Conservation (phyloP, 2,797 vertebrate species). For the Hemibagrus guttatus region DNA sequence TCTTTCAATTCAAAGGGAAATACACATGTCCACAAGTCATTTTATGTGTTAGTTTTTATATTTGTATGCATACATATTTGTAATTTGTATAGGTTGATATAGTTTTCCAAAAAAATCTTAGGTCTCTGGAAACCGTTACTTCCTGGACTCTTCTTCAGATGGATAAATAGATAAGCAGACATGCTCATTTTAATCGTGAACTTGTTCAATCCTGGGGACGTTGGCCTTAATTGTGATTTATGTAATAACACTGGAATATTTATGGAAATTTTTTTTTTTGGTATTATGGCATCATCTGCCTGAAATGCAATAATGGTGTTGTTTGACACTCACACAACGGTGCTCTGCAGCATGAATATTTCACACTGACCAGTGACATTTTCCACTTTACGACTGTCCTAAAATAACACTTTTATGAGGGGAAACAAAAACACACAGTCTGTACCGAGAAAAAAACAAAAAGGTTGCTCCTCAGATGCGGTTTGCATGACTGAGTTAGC, state of each 20-base stretch:
- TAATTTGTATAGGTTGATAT: neutral
- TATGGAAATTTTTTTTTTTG: neutral
- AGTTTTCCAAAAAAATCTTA: neutral
- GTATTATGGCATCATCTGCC: neutral
- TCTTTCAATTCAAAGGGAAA: neutral
- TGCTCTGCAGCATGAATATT: constrained; percentile 12
- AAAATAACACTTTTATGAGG: constrained; percentile 21
- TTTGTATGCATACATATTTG: neutral
- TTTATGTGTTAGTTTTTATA: neutral
- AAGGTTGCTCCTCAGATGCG: constrained; percentile 2
- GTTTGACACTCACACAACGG: neutral
- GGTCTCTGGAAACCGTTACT: neutral
- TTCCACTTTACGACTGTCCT: constrained; percentile 31
- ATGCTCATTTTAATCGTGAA: neutral
- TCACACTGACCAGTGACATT: constrained; percentile 8
- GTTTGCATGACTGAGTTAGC: constrained; percentile 32
- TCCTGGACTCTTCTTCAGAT: neutral
- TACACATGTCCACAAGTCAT: neutral
- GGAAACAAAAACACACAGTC: neutral
- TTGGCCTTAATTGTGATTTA: neutral
- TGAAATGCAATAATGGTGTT: neutral
- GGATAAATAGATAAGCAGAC: neutral
- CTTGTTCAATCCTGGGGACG: neutral
- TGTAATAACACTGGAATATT: neutral
- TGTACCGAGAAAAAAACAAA: neutral